A percentile compares a stretch with the other conserved stretches of the same genome.
Conservation (phyloP, 2,888 invertebrate species). For the Tyria jacobaeae region DNA sequence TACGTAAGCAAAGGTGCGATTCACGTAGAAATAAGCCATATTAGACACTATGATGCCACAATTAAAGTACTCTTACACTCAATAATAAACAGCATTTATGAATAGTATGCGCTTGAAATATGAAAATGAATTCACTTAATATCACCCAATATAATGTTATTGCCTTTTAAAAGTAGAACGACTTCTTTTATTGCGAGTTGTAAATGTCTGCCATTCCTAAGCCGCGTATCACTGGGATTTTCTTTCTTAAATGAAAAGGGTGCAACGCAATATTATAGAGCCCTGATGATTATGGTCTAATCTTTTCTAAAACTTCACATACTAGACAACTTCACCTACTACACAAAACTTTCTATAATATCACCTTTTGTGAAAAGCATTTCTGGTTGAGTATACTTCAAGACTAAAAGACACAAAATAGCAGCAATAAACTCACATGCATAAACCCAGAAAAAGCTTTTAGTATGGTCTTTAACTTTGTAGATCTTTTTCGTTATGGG, state of each 20-base stretch:
- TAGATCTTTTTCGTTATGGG: too few species aligned
- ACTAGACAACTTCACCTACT: not conserved
- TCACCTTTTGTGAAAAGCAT: too few species aligned
- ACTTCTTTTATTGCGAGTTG: slow-evolving; percentile 16
- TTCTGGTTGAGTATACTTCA: too few species aligned
- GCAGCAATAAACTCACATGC: not conserved
- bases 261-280: too few species aligned
- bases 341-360: too few species aligned
- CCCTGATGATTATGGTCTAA: not conserved
- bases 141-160: slow-evolving; percentile 22
- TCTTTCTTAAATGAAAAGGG: slow-evolving; percentile 2
- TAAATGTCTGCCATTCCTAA: slow-evolving; percentile 16
- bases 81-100: slow-evolving; percentile 20
- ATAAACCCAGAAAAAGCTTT: not conserved
- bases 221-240: slow-evolving; percentile 12
- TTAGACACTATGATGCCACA: not conserved
- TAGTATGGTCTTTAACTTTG: not conserved
- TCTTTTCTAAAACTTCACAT: not conserved
- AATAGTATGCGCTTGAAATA: slow-evolving; percentile 14
- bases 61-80: not conserved
- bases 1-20: too few species aligned
- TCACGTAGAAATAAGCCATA: not conserved
- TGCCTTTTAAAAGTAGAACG: slow-evolving; percentile 20
- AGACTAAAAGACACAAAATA: too few species aligned
- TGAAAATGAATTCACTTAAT: slow-evolving; percentile 22